Evolutionary conservation across 2,113 vertebrate genomes (phyloP), one percentile per base, ranked within the genome.

Genomic region (Microcebus ravelobensis): DNA sequence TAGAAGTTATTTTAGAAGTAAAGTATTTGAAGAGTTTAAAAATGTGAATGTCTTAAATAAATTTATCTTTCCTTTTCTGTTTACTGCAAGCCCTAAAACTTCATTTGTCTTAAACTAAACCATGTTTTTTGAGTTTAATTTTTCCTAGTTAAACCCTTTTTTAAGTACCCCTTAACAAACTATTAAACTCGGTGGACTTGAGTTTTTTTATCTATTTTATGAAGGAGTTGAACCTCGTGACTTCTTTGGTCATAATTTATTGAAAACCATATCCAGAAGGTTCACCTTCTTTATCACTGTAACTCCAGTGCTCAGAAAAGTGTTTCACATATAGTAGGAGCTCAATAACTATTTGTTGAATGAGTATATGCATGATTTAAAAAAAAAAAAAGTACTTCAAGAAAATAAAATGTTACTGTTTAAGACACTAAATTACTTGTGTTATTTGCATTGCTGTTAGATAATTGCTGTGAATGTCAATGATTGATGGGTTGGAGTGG

Each of bases 401-500:
- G 55, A 65, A 95, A 77, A 71, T 77, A 85, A 71, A 79, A 84
- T 65, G 8, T 6, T 39, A 13, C 10, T 25, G 1, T 77, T 97
- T 94, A 81, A 80, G 29, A 94, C 86, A 65, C 15, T 90, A 57
- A 96, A 20, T 94, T 97, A 85, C 36, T 88, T 97, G 3, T 45
- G 1, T 88, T 98, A 92, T 34, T 92, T 59, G 7, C 27, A 25
- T 27, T 85, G 74, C 42, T 96, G 85, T 91, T 92, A 70, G 95
- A 36, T 59, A 95, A 83, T 74, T 68, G 36, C 17, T 97, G 94
- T 94, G 81, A 98, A 97, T 59, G 17, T 61, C 57, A 45, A 71
- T 95, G 94, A 97, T 90, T 92, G 55, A 84, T 96, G 87, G 84
- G 96, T 80, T 80, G 88, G 97, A 98, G 92, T 65, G 36, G n/a